These are phyloP conservation scores for Drosophila repletoides DNA, from an alignment of 1,140 invertebrate genomes.

Conservation along the genomic window DNA sequence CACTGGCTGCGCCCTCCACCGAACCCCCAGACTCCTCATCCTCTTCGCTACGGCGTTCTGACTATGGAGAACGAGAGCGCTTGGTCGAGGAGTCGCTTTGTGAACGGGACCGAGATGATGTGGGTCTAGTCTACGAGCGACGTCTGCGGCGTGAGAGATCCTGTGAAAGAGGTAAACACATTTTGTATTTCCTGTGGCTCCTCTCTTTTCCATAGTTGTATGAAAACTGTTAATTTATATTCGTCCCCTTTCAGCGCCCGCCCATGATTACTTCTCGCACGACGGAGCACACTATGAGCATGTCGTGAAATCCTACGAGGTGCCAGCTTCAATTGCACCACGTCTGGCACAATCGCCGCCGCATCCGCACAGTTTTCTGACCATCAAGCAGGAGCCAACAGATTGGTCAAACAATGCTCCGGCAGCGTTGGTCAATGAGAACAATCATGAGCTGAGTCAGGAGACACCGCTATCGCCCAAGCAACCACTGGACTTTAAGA, in stretches of 20 bases:
- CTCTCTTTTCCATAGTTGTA: too few species aligned
- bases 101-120: conserved; percentile 36
- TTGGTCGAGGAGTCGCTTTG: conserved; percentile 18
- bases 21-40: conserved; percentile 52
- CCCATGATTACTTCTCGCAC: conserved; percentile 58
- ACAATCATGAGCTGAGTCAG: conserved; percentile 54
- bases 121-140: conserved; percentile 65
- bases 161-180: conserved; percentile 58
- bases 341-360: conserved; percentile 44
- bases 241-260: background rate
- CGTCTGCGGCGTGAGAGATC: conserved; percentile 63
- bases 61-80: conserved; percentile 44
- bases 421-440: conserved; percentile 34
- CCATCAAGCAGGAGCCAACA: conserved; percentile 84
- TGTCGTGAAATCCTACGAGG: conserved; percentile 45
- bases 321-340: conserved; percentile 21
- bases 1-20: conserved; percentile 41
- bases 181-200: background rate
- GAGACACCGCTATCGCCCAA: conserved; percentile 54
- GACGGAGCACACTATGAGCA: conserved; percentile 64
- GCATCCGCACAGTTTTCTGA: conserved; percentile 82
- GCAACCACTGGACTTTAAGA: conserved; percentile 74
- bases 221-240: background rate
- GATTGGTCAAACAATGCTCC: conserved; percentile 83
- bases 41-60: conserved; percentile 38